Conservation (phyloP, 2,888 invertebrate species). For the Meteorus colon region DNA sequence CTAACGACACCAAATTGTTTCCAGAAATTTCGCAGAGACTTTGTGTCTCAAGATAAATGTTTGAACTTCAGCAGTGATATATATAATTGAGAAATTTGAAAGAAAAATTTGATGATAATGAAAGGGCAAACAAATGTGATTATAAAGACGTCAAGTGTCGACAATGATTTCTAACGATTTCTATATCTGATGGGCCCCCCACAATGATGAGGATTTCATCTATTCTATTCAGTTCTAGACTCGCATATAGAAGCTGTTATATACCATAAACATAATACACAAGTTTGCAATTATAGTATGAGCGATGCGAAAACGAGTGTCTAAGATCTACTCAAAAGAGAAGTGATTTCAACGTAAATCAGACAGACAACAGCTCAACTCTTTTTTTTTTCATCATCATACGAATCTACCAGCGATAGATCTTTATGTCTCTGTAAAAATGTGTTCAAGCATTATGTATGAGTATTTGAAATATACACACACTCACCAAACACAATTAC, state of each 20-base stretch:
- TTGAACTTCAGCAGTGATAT: no score
- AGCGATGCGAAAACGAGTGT: slow-evolving; percentile 7
- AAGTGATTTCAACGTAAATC: slow-evolving; percentile 9
- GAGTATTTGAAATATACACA: not conserved
- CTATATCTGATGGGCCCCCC: slow-evolving; percentile 3
- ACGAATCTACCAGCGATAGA: not conserved
- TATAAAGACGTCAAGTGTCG: not conserved
- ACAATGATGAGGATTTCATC: not conserved
- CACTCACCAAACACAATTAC: not conserved
- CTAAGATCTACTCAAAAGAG: not conserved
- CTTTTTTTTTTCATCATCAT: not conserved
- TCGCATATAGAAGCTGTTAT: not conserved
- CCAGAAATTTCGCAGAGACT: no score
- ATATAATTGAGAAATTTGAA: no score
- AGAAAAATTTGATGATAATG: not conserved
- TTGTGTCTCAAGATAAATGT: no score
- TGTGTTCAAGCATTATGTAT: not conserved
- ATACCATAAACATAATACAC: slow-evolving; percentile 5
- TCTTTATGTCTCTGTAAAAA: not conserved
- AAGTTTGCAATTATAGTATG: slow-evolving; percentile 10
- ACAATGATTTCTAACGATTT: slow-evolving; percentile 21
- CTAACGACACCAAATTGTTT: no score
- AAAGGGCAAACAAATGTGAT: not conserved
- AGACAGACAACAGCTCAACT: slow-evolving; percentile 11
- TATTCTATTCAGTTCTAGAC: not conserved